Base-by-base conservation (phyloP, 1,140 invertebrate species). In the Frieseomelitta varia region DNA sequence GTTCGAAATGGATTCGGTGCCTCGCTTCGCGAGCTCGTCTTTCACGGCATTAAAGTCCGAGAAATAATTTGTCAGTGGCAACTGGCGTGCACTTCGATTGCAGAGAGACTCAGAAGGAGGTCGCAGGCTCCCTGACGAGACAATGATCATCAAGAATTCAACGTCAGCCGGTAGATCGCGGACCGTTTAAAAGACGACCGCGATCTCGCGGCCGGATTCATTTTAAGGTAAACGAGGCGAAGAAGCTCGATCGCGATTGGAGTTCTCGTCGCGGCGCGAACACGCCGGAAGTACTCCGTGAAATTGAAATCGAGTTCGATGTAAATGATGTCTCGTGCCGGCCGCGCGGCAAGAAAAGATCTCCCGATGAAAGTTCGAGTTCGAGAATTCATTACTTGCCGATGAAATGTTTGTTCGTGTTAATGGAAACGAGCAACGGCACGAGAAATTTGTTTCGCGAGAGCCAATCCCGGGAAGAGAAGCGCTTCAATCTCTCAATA, bases 1-100 rank as follows among this genome's bases (percentile, higher is more conserved):
- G 19, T 82, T 76, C 30, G 30, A 19, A n/a, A 51, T 51, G n/a
- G 17, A 51, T 21, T 24, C 53, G 30, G 30, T 73, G 27, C 24
- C 19, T 17, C 19, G 34, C 11, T 71, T 51, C 15, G 53, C 34
- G 39, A 12, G 17, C 24, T 27, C 15, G 24, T 11, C 3, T 84
- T 47, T 79, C n/a, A 30, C 67, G 8, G 34, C 27, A 21, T 21
- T 65, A n/a, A 74, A 71, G 24, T 4, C 10, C 39, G 21, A 58
- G 30, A n/a, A 19, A 39, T n/a, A 53, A 83, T 83, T 83, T 83
- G 73, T 78, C 74, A 83, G 4, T 71, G 53, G 67, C 24, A 15
- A 4, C 53, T 34, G 74, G 34, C 74, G 55, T n/a, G 68, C 63
- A n/a, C 53, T 77, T 77, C 53, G 47, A n/a, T 27, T 15, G 77